Conservation (phyloP, 2,113 vertebrate genomes). For the Spheniscus mendiculus region DNA sequence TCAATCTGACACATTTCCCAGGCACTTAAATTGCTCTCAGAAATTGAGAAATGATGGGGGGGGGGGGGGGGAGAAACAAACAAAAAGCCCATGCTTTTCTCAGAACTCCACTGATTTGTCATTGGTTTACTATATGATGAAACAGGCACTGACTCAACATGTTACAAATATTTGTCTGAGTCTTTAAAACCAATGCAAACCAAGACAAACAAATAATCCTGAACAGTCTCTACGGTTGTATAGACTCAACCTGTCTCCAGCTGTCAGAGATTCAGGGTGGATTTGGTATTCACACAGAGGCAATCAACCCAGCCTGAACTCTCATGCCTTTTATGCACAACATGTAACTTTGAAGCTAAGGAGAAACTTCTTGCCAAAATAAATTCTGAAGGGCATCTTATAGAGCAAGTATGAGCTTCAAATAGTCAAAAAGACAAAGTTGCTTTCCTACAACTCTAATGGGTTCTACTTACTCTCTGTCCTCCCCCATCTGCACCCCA, state of each 20-base stretch:
- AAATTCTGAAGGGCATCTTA: neutral
- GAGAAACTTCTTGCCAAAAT: neutral
- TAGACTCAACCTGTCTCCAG: neutral
- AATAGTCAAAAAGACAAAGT: neutral
- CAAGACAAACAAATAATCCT: neutral
- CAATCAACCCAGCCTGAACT: neutral
- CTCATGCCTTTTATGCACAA: neutral
- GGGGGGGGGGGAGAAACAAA: neutral
- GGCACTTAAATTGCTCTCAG: neutral
- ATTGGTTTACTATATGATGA: neutral
- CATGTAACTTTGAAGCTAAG: neutral
- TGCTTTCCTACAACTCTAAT: neutral
- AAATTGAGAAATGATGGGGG: neutral
- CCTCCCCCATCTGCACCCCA: neutral
- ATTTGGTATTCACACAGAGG: neutral
- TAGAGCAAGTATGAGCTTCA: neutral
- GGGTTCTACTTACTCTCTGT: neutral
- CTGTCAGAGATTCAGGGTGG: neutral
- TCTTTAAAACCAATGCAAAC: neutral
- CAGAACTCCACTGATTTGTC: neutral
- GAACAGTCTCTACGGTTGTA: neutral
- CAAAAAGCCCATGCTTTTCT: neutral
- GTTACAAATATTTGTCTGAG: neutral
- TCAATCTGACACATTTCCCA: neutral
- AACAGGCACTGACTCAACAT: neutral